Evolutionary conservation across 2,113 vertebrate genomes (phyloP).

Genomic region (Capreolus pygargus): DNA sequence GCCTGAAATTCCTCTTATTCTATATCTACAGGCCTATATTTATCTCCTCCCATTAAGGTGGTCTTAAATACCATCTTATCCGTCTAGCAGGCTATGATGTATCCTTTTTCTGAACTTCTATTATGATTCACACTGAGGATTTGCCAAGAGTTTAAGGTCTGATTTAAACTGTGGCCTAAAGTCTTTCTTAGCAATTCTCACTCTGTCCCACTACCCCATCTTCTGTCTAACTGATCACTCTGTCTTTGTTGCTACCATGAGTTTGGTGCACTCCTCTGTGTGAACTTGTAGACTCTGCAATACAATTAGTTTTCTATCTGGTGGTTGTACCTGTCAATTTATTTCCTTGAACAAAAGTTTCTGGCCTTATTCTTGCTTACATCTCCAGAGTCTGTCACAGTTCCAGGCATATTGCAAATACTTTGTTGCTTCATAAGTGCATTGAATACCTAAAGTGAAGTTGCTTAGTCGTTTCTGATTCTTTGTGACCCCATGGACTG

Average conservation of each 20-base stretch:
- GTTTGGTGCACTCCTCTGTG: not conserved
- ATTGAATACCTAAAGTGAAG: not conserved
- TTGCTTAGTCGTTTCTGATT: accelerated
- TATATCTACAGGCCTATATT: not conserved
- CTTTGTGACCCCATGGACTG: not conserved
- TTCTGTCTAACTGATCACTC: not conserved
- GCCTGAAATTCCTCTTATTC: not conserved
- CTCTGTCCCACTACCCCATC: not conserved
- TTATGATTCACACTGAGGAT: not conserved
- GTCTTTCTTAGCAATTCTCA: not conserved
- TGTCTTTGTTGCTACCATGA: not conserved
- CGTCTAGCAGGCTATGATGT: not conserved
- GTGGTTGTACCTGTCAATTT: not conserved
- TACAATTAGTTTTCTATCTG: not conserved
- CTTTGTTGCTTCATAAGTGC: not conserved
- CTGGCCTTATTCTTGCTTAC: not conserved
- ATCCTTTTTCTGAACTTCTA: not conserved
- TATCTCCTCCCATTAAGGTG: not conserved
- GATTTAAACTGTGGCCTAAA: not conserved
- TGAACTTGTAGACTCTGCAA: not conserved
- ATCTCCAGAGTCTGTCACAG: not conserved
- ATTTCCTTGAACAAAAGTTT: not conserved
- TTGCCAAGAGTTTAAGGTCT: not conserved
- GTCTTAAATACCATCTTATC: not conserved
- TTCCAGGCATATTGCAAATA: not conserved